phyloP scores from a whole-genome alignment of 2,113 vertebrate genomes.

The Ciconia stormi region DNA sequence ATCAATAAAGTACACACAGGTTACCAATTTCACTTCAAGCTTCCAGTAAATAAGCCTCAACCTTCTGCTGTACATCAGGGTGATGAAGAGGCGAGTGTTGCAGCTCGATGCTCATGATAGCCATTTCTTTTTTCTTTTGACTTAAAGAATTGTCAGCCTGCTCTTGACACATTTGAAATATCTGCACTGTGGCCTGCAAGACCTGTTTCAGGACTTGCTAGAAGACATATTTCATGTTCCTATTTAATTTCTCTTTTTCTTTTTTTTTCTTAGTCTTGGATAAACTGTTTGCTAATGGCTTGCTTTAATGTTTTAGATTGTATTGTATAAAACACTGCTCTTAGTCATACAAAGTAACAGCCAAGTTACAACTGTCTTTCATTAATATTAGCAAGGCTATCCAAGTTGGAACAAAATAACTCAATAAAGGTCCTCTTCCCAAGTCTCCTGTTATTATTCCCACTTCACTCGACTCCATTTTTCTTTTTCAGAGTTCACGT shows the following conservation, averaged over 20 bases:
- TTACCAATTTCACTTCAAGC: background rate
- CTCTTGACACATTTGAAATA: conserved; percentile 16
- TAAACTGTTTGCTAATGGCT: background rate
- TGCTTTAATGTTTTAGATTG: background rate
- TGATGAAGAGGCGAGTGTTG: background rate
- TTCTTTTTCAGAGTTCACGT: background rate
- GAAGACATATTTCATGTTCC: background rate
- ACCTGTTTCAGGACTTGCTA: background rate
- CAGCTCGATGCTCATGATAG: background rate
- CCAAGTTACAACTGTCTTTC: background rate
- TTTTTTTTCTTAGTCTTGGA: background rate
- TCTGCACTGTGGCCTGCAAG: background rate
- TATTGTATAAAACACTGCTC: background rate
- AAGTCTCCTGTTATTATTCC: background rate
- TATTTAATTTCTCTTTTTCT: background rate
- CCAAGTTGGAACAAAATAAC: background rate
- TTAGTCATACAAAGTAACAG: background rate
- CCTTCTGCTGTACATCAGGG: background rate
- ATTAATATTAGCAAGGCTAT: background rate
- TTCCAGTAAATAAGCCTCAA: conserved; percentile 14
- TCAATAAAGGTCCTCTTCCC: background rate
- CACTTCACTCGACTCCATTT: background rate
- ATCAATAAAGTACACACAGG: background rate
- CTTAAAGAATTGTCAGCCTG: background rate
- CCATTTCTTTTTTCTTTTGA: conserved; percentile 6